These are phyloP conservation scores for Subanguina moxae DNA, from an alignment of 1,140 invertebrate species.

Conservation along the genomic window DNA sequence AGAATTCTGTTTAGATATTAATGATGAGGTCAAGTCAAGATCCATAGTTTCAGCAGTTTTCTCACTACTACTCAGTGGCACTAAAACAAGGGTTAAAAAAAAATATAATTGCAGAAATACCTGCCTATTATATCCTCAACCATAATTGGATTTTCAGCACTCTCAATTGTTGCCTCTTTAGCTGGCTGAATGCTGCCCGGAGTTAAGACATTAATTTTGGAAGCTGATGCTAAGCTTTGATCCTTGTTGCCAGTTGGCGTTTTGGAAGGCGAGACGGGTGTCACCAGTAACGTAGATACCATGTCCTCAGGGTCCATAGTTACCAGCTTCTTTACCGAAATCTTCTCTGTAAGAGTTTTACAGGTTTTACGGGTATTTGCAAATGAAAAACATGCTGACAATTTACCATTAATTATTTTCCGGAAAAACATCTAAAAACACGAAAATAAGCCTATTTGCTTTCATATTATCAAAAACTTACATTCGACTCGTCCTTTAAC, in stretches of 20 bases:
- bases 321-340: conserved; percentile 10
- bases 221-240: no score
- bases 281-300: background rate
- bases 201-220: no score
- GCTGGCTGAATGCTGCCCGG: no score
- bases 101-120: no score
- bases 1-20: background rate
- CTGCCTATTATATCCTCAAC: no score
- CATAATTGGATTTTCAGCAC: no score
- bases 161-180: no score
- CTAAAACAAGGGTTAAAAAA: no score
- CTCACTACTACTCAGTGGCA: no score
- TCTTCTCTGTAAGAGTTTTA: background rate
- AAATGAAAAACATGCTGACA: no score
- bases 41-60: background rate
- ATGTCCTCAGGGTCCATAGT: conserved; percentile 13
- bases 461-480: conserved; percentile 8
- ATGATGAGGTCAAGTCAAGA: background rate
- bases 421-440: conserved; percentile 11
- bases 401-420: background rate
- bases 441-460: background rate
- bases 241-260: background rate
- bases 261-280: background rate
- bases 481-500: conserved; percentile 3
- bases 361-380: no score